Conservation (phyloP, 1,140 invertebrate genomes). For the Phymastichus coffea region DNA sequence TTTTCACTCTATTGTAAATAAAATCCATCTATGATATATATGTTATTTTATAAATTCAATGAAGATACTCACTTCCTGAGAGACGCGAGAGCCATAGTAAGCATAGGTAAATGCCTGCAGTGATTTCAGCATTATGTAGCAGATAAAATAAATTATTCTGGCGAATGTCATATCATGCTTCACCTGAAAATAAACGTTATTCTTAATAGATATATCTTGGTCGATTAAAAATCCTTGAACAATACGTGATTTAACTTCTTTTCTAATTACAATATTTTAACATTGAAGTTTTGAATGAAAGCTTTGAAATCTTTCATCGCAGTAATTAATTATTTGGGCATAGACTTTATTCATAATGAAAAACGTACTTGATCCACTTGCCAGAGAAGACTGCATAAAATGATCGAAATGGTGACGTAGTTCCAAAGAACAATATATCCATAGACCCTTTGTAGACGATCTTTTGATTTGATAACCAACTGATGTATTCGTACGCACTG, state of each 20-base stretch:
- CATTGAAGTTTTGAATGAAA: too few species aligned
- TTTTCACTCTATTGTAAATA: slow-evolving; percentile 5
- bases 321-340: too few species aligned
- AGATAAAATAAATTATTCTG: not conserved
- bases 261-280: too few species aligned
- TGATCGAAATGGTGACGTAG: not conserved
- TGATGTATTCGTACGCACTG: not conserved
- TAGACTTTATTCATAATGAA: too few species aligned
- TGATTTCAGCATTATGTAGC: not conserved
- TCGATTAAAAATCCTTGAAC: too few species aligned
- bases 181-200: too few species aligned
- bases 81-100: not conserved
- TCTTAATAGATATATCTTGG: too few species aligned
- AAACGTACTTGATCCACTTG: slow-evolving; percentile 2
- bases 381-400: not conserved
- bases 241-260: too few species aligned
- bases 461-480: not conserved
- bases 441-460: not conserved
- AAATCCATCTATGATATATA: too few species aligned
- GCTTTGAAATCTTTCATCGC: too few species aligned
- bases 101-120: not conserved
- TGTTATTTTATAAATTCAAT: too few species aligned
- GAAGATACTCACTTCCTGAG: slow-evolving; percentile 1
- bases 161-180: not conserved
- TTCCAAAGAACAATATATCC: not conserved